Base-by-base conservation (phyloP, 2,888 invertebrate species). In the Rhaphigaster nebulosa region DNA sequence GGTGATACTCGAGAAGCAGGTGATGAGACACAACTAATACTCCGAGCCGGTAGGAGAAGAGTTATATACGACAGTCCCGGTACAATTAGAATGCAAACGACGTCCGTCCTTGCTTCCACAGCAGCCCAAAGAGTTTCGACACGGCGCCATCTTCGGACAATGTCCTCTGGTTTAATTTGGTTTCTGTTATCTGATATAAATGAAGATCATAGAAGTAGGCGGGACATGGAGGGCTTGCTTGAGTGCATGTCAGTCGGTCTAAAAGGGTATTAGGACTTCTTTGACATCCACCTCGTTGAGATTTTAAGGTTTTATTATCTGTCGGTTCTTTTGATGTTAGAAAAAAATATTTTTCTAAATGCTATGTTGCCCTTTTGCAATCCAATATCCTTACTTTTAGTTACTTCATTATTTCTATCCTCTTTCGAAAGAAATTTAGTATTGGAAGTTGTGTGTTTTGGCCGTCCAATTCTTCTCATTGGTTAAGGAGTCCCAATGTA, bases 121-220 rank as follows among this genome's bases (percentile, higher is more conserved):
- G 52, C 87, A 34, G 65, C 60, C 88, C 88, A 38, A 84, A 60
- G 88, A 56, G 41, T 88, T 88, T 88, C 88, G 65, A 88, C 65
- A 88, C 41, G 54, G 56, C 38, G 38, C 88, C 56, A 34, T 60
- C 41, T 84, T 45, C 84, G 84, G 84, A 84, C 84, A 45, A 45
- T 84, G 84, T 84, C 84, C 84, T 84, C 45, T n/a, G 26, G n/a
- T 84, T 50, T 84, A n/a, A 84, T 84, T 84, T 45, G 84, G 84
- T 10, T 38, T 76, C 23, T 29, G 6, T 76, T 76, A 76, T 76
- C 70, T 76, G 70, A 76, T 76, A 29, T 20, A 38, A 38, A 38
- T 38, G 34, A 76, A 6, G 20, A 38, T 34, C 34, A 20, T 23
- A 20, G 4, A 65, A 20, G 15, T n/a, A 29, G 29, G 38, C 1